These are phyloP conservation scores for Allophyes oxyacanthae DNA, from an alignment of 2,888 invertebrate species.

Conservation along the genomic window DNA sequence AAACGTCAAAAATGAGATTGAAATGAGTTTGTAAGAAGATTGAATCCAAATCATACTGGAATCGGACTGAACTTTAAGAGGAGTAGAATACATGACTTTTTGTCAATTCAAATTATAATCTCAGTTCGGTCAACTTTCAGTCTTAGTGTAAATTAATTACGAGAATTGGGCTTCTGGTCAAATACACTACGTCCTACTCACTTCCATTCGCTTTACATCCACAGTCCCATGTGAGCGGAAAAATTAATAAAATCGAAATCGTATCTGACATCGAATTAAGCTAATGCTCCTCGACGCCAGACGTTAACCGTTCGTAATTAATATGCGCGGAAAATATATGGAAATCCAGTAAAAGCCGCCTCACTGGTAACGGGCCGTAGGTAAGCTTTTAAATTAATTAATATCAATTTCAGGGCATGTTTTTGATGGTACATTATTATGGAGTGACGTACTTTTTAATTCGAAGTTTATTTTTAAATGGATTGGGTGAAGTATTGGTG, in stretches of 20 bases:
- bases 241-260: constrained; percentile 82
- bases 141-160: too few relatives aligned
- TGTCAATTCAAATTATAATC: too few relatives aligned
- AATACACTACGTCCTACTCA: constrained; percentile 10
- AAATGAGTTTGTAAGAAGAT: too few relatives aligned
- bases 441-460: constrained; percentile 21
- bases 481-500: background rate
- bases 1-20: too few relatives aligned
- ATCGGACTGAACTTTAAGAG: too few relatives aligned
- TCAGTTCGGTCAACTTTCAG: too few relatives aligned
- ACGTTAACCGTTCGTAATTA: constrained; percentile 77
- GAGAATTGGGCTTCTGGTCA: too few relatives aligned
- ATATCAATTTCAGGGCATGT: constrained; percentile 47
- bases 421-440: constrained; percentile 37
- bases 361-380: constrained; percentile 38
- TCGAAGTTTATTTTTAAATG: constrained; percentile 15
- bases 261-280: constrained; percentile 78
- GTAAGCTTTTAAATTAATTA: constrained; percentile 64
- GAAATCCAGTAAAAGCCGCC: constrained; percentile 64
- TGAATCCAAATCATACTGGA: too few relatives aligned
- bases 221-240: constrained; percentile 62
- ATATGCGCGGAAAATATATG: constrained; percentile 75
- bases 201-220: constrained; percentile 50
- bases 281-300: constrained; percentile 76
- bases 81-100: too few relatives aligned